A percentile compares a stretch with the other conserved stretches of the same genome.
These are phyloP conservation scores for Dichetophora obliterata DNA, from an alignment of 2,888 invertebrate genomes.

Conservation along the genomic window DNA sequence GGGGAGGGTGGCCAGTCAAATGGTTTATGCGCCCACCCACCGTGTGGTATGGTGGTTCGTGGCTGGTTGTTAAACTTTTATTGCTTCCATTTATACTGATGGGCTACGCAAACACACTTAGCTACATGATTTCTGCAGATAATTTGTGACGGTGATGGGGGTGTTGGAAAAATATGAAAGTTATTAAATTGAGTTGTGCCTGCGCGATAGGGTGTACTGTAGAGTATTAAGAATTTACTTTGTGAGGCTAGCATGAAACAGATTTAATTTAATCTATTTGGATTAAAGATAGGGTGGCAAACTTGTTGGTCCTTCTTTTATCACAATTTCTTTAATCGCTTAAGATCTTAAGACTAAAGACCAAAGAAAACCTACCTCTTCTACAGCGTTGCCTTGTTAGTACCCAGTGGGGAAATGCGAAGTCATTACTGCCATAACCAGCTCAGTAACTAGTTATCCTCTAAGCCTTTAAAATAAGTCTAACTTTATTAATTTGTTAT, in stretches of 20 bases:
- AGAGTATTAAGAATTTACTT: neutral
- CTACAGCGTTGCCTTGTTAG: no score
- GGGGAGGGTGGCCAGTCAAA: neutral
- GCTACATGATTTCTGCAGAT: neutral
- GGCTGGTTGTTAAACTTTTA: conserved; percentile 23
- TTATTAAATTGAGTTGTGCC: conserved; percentile 10
- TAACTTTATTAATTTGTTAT: no score
- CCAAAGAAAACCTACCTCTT: no score
- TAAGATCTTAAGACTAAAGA: no score
- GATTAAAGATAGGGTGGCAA: neutral
- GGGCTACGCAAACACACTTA: conserved; percentile 3
- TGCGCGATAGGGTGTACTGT: neutral
- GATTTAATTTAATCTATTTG: neutral
- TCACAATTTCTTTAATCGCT: no score
- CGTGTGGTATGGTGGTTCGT: neutral
- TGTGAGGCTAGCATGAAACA: neutral
- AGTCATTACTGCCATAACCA: no score
- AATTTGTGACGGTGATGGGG: neutral
- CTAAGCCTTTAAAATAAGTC: no score
- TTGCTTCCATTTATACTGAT: conserved; percentile 34
- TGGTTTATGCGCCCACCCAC: neutral
- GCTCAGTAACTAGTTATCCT: no score
- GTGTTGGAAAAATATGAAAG: conserved; percentile 3
- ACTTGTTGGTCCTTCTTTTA: no score
- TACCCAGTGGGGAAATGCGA: no score